Conservation (phyloP, 2,113 vertebrate species). For the Sebastes fasciatus region DNA sequence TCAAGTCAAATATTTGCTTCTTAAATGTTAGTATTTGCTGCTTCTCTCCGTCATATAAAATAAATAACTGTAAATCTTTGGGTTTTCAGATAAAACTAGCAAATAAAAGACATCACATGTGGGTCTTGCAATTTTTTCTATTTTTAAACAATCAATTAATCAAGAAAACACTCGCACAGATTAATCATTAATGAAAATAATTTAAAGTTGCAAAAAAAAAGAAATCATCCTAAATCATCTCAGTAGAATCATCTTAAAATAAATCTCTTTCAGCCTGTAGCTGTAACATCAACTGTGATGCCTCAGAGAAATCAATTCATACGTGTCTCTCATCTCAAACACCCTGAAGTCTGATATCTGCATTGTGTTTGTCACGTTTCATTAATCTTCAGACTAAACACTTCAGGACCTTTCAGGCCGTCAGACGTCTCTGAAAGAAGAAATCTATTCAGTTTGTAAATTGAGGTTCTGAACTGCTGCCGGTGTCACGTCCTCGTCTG, state of each 20-base stretch:
- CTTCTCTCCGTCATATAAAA: too few species aligned
- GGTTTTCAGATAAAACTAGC: too few species aligned
- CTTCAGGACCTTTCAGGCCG: constrained; percentile 9
- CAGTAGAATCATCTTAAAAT: neutral
- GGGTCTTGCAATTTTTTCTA: too few species aligned
- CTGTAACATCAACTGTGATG: neutral
- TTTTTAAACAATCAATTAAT: neutral
- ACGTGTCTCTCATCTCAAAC: neutral
- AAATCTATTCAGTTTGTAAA: constrained; percentile 41
- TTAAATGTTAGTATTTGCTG: too few species aligned
- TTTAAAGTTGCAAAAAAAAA: neutral
- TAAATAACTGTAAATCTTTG: too few species aligned
- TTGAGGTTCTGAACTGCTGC: constrained; percentile 31
- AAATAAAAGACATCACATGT: too few species aligned
- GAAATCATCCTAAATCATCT: neutral
- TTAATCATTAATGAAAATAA: neutral
- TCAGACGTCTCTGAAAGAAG: neutral
- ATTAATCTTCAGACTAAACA: constrained; percentile 23
- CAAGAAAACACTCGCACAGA: neutral
- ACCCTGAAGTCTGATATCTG: constrained; percentile 2
- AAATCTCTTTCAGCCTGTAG: neutral
- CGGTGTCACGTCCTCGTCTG: neutral
- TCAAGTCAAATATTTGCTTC: too few species aligned
- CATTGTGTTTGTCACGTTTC: constrained; percentile 17
- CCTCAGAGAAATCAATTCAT: neutral